Base-by-base conservation (phyloP, 2,113 vertebrate species). In the Oncorhynchus kisutch region DNA sequence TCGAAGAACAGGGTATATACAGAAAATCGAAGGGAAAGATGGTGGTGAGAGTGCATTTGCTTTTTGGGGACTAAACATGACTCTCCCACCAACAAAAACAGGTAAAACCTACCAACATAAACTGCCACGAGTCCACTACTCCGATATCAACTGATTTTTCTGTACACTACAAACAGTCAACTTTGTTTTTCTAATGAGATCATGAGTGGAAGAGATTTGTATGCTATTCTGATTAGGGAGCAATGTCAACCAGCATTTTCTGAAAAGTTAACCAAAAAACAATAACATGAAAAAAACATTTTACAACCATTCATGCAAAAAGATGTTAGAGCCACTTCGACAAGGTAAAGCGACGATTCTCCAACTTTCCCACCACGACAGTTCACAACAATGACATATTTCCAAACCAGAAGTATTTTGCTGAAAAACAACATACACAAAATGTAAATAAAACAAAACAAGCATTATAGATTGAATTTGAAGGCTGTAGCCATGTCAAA, bases 1-100 rank as follows among this genome's bases (percentile, higher is more conserved):
- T 92, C 83, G 84, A 91, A 91, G 88, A 90, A 91, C 84, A 90
- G 77, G 85, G 84, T 93, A 93, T 94, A 91, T 94, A 94, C 91
- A 94, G 81, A 91, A 85, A 85, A 81, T 74, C 84, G 68, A 22
- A 8, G 16, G 59, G 59, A 22, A 87, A 64, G 39, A 78, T 83
- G 77, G 78, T 87, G 84, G 76, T 76, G 76, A 87, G 88, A 86
- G 84, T 85, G 88, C 84, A 84, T 85, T 84, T 85, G 82, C 84
- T 85, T 91, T 91, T 82, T 72, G 77, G 90, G 91, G 89, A 92
- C 87, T 87, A 86, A 86, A 75, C 78, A 81, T 79, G 71, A 89
- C 80, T 84, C 87, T 85, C 88, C 78, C 82, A 84, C 78, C 70
- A 84, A 80, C 60, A 70, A 78, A 69, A 69, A 45, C 83, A 77